Base-by-base conservation (phyloP, 1,140 invertebrate species). In the Marisa cornuarietis region DNA sequence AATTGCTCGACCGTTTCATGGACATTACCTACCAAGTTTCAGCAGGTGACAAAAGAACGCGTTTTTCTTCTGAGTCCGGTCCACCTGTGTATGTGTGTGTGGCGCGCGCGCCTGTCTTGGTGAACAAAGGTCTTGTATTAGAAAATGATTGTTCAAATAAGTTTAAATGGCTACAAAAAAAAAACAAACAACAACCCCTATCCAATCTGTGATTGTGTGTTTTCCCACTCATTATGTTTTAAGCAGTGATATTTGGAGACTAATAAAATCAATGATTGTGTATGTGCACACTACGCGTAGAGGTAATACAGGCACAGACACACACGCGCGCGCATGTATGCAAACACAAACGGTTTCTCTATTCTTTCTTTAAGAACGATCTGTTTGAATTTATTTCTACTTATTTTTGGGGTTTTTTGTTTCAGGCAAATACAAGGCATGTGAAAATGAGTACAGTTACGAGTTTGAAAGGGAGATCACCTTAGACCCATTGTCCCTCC, bases 381-480 rank as follows among this genome's bases (percentile, higher is more conserved):
- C 49, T 79, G 22, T 18, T 16, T 8, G 13, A 63, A 62, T 62
- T 24, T 49, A 2, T 16, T 14, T 42, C 24, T 9, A 20, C 16
- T 24, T 42, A 75, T 24, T 20, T 73, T 49, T 51, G 14, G 8
- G 52, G 8, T 58, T 52, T 65, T 52, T 80, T 22, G 18, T 49
- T 74, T 24, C 73, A 85, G 84, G 82, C 3, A 68, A 73, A 11
- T 85, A 85, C 62, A 71, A 61, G 20, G 84, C 52, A 4, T 85
- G 84, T 74, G 84, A 81, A 24, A 80, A 83, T 24, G 31, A 24
- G 20, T 85, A 75, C 76, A 68, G 22, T 22, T 69, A 71, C 20
- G 65, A 78, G 9, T 69, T 79, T 18, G 66, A 63, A 22, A 79
- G 65, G 73, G 54, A 71, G 14, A 31, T 80, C 26, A 72, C 31